Base-by-base conservation (phyloP, 2,797 vertebrate species). In the Sebastes umbrosus region DNA sequence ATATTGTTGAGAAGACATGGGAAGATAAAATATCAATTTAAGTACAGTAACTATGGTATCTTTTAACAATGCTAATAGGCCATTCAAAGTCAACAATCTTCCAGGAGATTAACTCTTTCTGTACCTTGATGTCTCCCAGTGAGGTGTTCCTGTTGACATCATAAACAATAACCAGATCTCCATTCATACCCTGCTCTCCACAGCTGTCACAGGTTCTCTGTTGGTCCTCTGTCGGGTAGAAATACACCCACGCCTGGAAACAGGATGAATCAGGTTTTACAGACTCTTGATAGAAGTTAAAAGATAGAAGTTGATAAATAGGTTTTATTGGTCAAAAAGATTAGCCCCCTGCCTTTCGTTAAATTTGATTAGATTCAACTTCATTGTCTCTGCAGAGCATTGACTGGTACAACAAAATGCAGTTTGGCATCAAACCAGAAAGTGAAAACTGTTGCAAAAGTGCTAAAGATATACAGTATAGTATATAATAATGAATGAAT, bases 141-240 rank as follows among this genome's bases (percentile, higher is more conserved):
- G 84, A 71, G 12, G 31, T 24, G 43, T 68, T 50, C 83, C 95
- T 94, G 22, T 93, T 88, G 16, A 96, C 95, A 10, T 96, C 96
- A 50, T 96, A 96, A 63, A 80, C 69, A 76, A 96, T 81, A 34
- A 95, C 70, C 78, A 96, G 90, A 77, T 96, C 94, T 79, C 96
- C 96, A 34, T 94, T 94, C 87, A 96, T 60, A 31, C 95, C 95
- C 3, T 90, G 29, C 25, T 93, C 73, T 57, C 75, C 87, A 87
- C 96, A 96, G 52, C 69, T 73, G 57, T 88, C 76, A 86, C 96
- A 96, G 1, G 55, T 67, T 60, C 79, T 94, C 80, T 96, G 96
- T 73, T 95, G 95, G 7, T 93, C 90, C 62, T 1, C 83, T 5
- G 94, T 95, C 2, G 96, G 96, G 69, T 94, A 92, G 80, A 96